These are phyloP conservation scores for Cygnus olor DNA, from an alignment of 2,797 vertebrate species.

Conservation along the genomic window DNA sequence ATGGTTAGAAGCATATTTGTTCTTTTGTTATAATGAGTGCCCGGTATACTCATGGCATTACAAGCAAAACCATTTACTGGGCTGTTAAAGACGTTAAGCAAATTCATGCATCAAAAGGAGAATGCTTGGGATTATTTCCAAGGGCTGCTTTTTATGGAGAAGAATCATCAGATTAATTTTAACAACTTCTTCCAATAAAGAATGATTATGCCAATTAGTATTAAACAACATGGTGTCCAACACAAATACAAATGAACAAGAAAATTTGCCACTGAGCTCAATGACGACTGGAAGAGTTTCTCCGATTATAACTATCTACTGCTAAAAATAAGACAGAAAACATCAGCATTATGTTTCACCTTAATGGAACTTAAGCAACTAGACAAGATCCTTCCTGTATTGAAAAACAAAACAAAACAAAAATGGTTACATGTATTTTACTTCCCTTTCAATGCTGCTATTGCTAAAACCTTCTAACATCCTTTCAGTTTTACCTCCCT, in stretches of 20 bases:
- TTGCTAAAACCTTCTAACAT: background rate
- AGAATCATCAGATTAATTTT: background rate
- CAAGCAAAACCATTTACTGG: background rate
- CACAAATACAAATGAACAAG: background rate
- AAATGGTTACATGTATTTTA: background rate
- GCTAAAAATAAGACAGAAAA: background rate
- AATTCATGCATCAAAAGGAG: background rate
- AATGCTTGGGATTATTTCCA: background rate
- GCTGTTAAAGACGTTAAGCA: background rate
- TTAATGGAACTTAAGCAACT: background rate
- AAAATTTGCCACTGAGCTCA: background rate
- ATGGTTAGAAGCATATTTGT: background rate
- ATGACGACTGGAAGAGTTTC: background rate
- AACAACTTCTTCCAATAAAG: background rate
- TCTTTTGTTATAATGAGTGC: background rate
- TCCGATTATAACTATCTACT: background rate
- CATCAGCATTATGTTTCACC: background rate
- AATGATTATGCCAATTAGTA: accelerated
- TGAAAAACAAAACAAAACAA: background rate
- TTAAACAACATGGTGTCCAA: background rate
- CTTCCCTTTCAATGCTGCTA: background rate
- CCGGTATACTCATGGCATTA: accelerated
- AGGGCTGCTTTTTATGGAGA: background rate
- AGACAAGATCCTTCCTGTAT: background rate
- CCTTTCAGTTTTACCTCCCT: background rate